Conservation (phyloP, 2,797 vertebrate species). For the Falco peregrinus region DNA sequence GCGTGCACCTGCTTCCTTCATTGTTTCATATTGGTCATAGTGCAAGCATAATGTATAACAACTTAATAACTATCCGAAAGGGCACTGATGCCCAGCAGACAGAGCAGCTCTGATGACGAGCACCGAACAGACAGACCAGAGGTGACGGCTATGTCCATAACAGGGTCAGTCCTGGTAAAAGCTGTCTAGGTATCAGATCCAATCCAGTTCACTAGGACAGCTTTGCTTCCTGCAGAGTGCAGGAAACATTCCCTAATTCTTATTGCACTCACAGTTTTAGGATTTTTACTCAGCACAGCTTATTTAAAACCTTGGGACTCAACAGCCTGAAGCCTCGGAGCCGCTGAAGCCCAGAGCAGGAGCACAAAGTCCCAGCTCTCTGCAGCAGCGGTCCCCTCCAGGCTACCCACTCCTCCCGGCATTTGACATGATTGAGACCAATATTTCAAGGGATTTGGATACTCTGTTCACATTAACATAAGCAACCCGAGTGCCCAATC, state of each 20-base stretch:
- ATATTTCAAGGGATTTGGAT: background rate
- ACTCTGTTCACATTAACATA: background rate
- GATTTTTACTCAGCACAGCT: background rate
- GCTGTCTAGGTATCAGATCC: background rate
- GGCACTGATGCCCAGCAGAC: background rate
- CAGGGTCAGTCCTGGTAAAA: background rate
- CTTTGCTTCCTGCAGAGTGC: background rate
- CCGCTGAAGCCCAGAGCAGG: background rate
- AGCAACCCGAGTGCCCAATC: background rate
- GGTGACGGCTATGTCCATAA: background rate
- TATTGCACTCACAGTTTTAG: background rate
- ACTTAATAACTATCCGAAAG: background rate
- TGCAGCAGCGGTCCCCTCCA: background rate
- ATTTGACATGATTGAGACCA: background rate
- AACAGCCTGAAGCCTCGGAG: background rate
- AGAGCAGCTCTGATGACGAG: background rate
- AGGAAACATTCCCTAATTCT: background rate
- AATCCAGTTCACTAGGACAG: background rate
- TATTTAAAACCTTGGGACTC: background rate
- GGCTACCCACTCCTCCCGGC: background rate
- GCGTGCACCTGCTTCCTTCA: background rate
- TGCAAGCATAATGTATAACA: background rate
- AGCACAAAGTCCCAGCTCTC: background rate
- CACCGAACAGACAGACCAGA: background rate
- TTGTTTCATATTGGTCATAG: background rate